These are phyloP conservation scores for Heliothis virescens DNA, from an alignment of 1,140 invertebrate genomes.

Conservation along the genomic window DNA sequence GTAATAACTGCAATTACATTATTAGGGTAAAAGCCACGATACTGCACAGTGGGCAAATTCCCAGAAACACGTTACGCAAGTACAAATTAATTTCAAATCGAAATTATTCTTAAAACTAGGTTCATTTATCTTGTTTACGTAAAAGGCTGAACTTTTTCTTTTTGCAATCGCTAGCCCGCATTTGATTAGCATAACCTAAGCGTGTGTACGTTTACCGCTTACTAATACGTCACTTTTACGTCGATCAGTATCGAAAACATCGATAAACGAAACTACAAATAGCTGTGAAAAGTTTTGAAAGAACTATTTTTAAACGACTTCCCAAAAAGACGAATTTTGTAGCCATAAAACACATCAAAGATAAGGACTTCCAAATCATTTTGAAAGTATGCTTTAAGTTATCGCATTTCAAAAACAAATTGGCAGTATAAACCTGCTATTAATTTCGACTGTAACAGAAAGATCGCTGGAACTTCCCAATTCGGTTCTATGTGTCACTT, in stretches of 20 bases:
- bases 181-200: slow-evolving; percentile 42
- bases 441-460: no score
- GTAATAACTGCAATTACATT: no score
- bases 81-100: not conserved
- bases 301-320: not conserved
- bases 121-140: slow-evolving; percentile 34
- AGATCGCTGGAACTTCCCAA: no score
- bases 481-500: not conserved
- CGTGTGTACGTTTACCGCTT: slow-evolving; percentile 39
- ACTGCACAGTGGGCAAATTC: not conserved
- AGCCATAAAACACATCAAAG: no score
- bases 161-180: slow-evolving; percentile 47
- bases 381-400: no score
- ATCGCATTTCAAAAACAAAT: no score
- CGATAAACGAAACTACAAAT: slow-evolving; percentile 14
- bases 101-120: slow-evolving; percentile 31
- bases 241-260: slow-evolving; percentile 29
- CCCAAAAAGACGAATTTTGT: no score
- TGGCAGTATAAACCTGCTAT: no score
- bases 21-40: no score
- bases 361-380: no score
- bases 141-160: slow-evolving; percentile 44
- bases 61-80: not conserved
- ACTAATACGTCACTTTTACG: slow-evolving; percentile 44
- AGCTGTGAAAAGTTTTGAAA: not conserved